Evolutionary conservation across 2,113 vertebrate genomes (phyloP).

Genomic region (Cyanistes caeruleus): DNA sequence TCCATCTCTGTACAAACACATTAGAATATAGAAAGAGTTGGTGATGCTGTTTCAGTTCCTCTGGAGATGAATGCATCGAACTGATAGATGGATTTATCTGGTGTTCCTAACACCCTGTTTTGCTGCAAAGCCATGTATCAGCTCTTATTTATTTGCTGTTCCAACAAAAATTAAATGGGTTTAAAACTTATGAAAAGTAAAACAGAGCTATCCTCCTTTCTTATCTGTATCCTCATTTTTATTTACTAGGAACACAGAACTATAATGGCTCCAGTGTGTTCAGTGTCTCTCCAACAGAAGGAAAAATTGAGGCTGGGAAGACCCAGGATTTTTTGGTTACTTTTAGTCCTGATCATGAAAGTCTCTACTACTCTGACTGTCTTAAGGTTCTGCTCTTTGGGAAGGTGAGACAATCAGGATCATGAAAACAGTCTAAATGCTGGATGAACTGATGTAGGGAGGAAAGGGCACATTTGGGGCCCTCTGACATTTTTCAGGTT

Average conservation of each 20-base stretch:
- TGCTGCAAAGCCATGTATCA: background rate
- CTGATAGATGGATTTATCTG: background rate
- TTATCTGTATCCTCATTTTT: background rate
- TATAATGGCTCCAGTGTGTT: slow-evolving; percentile 85
- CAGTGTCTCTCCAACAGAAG: slow-evolving; percentile 78
- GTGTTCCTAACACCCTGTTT: background rate
- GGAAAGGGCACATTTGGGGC: background rate
- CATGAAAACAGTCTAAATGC: background rate
- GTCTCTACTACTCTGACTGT: slow-evolving; percentile 81
- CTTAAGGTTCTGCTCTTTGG: slow-evolving; percentile 82
- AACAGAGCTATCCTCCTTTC: fast-evolving
- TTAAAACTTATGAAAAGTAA: background rate
- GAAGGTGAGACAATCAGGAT: slow-evolving; percentile 74
- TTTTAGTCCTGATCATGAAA: slow-evolving; percentile 90
- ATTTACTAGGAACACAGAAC: slow-evolving; percentile 85
- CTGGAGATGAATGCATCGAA: background rate
- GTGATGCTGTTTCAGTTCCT: background rate
- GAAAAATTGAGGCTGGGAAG: slow-evolving; percentile 76
- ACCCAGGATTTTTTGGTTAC: slow-evolving; percentile 81
- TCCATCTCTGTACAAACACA: background rate
- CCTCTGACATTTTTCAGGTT: background rate
- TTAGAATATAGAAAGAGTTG: background rate
- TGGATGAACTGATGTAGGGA: background rate
- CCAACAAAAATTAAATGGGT: background rate
- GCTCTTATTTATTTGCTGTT: background rate